Conservation (phyloP, 2,797 vertebrate genomes). For the Bradypodion ventrale region DNA sequence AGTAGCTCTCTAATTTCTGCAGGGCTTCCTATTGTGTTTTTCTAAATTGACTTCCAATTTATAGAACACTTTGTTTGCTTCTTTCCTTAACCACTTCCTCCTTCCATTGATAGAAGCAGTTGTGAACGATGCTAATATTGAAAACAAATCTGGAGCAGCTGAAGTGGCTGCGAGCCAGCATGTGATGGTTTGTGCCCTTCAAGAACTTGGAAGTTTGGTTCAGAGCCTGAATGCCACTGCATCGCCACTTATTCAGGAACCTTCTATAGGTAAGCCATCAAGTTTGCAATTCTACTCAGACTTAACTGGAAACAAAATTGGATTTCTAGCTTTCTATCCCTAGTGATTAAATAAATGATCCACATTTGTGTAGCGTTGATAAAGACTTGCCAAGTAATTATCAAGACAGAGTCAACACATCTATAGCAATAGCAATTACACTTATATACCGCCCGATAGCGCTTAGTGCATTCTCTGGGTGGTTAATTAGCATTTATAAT, state of each 20-base stretch:
- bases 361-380: neutral
- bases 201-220: constrained; percentile 95
- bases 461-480: too few species aligned
- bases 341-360: neutral
- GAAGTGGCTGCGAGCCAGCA: constrained; percentile 97
- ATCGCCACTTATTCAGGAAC: constrained; percentile 96
- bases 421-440: too few species aligned
- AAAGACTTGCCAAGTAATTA: neutral
- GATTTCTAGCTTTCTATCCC: neutral
- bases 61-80: constrained; percentile 38
- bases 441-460: too few species aligned
- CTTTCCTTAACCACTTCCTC: neutral
- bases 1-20: neutral
- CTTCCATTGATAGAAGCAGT: constrained; percentile 85
- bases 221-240: constrained; percentile 95
- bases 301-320: neutral
- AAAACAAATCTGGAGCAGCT: constrained; percentile 90
- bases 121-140: constrained; percentile 91
- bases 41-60: neutral
- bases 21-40: neutral
- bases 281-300: too few species aligned
- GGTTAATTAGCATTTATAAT: too few species aligned
- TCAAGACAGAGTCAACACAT: too few species aligned
- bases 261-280: constrained; percentile 85
- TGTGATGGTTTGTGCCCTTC: constrained; percentile 97